Base-by-base conservation (phyloP, 2,113 vertebrate genomes). In the Sebastes schlegelii region DNA sequence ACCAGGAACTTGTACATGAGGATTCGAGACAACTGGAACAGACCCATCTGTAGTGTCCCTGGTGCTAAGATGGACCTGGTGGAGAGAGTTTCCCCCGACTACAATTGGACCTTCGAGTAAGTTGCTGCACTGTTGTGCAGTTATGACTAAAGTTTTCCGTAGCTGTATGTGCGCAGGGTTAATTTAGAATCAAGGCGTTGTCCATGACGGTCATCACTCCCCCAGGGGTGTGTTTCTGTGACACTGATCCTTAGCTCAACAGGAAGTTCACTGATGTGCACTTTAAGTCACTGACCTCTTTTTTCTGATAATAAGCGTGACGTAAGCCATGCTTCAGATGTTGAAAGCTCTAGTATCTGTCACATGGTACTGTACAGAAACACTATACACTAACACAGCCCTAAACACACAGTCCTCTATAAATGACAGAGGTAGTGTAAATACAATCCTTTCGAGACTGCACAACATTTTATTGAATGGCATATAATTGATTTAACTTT, bases 1-100 rank as follows among this genome's bases (percentile, higher is more conserved):
- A 99, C 96, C 68, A 95, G 98, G 82, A 99, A 99, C 86, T 93
- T 99, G 49, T 99, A 99, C 89, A 99, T 99, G 97, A 95, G 98
- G 66, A 97, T 99, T 80, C 93, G 98, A 84, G 98, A 99, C 93
- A 99, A 96, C 93, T 99, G 98, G 98, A 99, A 99, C 93, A 94
- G 98, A 14, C 98, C 98, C 0, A 95, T 98, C 92, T 98, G 98
- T 78, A 97, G 98, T 10, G 97, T 97, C 58, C 98, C 98, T 0
- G 98, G 98, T 67, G 97, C 97, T 80, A 97, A 94, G 86, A 96
- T 99, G 94, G 97, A 99, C 89, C 92, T 99, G 68, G 89, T 98
- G 89, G 97, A 99, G 88, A 95, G 95, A 26, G 94, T 96, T 73
- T 97, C 97, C 55, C 92, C 94, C 21, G 97, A 99, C 86, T 99